Evolutionary conservation across 2,113 vertebrate genomes (phyloP).

Genomic region (Taxidea taxus): DNA sequence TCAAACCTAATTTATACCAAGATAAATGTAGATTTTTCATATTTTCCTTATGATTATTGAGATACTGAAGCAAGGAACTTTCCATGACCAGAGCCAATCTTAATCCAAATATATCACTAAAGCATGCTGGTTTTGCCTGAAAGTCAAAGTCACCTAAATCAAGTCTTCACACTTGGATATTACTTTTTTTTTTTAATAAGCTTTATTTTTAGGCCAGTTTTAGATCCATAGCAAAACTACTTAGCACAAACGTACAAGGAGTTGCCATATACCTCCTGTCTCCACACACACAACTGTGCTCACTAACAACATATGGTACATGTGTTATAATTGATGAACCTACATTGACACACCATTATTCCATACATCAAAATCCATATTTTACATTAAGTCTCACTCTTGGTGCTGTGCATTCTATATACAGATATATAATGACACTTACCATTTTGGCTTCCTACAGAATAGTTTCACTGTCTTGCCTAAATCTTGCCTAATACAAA

Average conservation of each 20-base stretch:
- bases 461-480: not conserved
- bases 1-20: slow-evolving; percentile 32
- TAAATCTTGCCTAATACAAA: too few species aligned
- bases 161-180: not conserved
- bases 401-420: not conserved
- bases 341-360: not conserved
- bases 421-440: not conserved
- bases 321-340: not conserved
- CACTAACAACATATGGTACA: not conserved
- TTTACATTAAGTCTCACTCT: not conserved
- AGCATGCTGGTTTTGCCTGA: not conserved
- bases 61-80: not conserved
- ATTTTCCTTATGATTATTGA: slow-evolving; percentile 19
- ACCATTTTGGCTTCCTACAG: not conserved
- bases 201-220: not conserved
- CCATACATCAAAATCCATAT: not conserved
- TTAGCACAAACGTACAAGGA: not conserved
- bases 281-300: not conserved
- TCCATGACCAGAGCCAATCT: not conserved
- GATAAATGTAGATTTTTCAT: slow-evolving; percentile 2
- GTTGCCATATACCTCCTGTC: not conserved
- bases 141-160: slow-evolving; percentile 29
- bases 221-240: not conserved
- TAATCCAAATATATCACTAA: slow-evolving; percentile 32
- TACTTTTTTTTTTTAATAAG: not conserved